A percentile compares a stretch with the other conserved stretches of the same genome.
Conservation (phyloP, 2,113 vertebrate genomes). For the Petrocephalus microphthalmus region DNA sequence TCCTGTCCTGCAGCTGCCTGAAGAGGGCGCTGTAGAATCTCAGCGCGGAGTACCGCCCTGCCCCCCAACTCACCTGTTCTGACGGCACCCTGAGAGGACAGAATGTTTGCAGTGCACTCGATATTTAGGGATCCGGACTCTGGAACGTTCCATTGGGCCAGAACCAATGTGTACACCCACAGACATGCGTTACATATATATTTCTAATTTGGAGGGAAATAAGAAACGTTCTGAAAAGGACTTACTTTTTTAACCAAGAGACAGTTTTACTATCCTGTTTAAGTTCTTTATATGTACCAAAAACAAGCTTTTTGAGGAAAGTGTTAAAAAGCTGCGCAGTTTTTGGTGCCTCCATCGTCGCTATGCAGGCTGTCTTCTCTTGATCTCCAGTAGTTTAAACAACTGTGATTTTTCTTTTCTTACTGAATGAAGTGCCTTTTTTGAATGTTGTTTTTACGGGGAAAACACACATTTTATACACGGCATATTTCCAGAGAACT, state of each 20-base stretch:
- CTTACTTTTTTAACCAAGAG: conserved; percentile 59
- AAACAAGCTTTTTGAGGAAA: conserved; percentile 31
- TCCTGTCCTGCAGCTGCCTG: conserved; percentile 42
- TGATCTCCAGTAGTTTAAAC: conserved; percentile 70
- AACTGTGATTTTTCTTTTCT: conserved; percentile 74
- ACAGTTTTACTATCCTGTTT: conserved; percentile 50
- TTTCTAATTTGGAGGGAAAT: conserved; percentile 40
- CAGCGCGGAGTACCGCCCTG: conserved; percentile 44
- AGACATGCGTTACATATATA: conserved; percentile 27
- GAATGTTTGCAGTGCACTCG: conserved; percentile 34
- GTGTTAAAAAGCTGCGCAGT: conserved; percentile 32
- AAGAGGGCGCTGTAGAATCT: conserved; percentile 40
- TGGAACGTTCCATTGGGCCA: conserved; percentile 31
- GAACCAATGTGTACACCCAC: background rate
- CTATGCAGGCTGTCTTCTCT: conserved; percentile 74
- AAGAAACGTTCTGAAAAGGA: conserved; percentile 49
- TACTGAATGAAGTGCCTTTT: conserved; percentile 97
- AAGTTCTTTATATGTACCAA: conserved; percentile 66
- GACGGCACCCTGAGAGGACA: conserved; percentile 46
- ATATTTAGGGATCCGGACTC: conserved; percentile 49
- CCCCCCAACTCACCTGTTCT: conserved; percentile 30
- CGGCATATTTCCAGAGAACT: conserved; percentile 81
- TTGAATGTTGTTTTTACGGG: conserved; percentile 88
- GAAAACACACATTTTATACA: conserved; percentile 84
- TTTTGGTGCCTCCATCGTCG: conserved; percentile 55